Base-by-base conservation (phyloP, 2,888 invertebrate genomes). In the Phortica okadai region DNA sequence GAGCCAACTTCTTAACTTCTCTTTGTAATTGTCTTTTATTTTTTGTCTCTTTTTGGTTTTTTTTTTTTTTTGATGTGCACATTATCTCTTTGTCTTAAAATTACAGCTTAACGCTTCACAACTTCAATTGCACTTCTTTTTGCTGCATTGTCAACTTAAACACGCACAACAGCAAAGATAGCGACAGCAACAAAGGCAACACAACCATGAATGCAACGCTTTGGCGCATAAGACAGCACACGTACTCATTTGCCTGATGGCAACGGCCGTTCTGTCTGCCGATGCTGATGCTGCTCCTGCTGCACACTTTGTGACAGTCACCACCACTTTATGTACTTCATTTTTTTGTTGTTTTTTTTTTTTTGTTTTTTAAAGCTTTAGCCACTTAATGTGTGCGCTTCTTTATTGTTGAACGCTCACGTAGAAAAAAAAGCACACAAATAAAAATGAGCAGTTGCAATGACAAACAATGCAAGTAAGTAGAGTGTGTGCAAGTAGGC, bases 381-480 rank as follows among this genome's bases (percentile, higher is more conserved):
- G 70, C 70, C 33, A 72, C 70, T 72, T 72, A 72, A 72, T 72
- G 70, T 50, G 41, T 50, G 41, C 21, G 66, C 66, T 72, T 8
- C 21, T 45, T 72, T 50, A 25, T 25, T 70, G 56, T 72, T 82
- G 81, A 67, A 75, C 77, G 80, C 77, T 69, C 62, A 78, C 75
- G 67, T 81, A 77, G 79, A 82, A 87, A 85, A 85, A 85, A 87
- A 84, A 76, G 77, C 77, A 59, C 73, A 81, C 76, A 80, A 77
- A 82, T 80, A 78, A 76, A 74, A 70, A 69, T 59, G 77, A 78
- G 64, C 77, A 59, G 70, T 58, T 74, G 25, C 59, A 50, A 21
- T 44, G 41, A 50, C 41, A 70, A 58, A 75, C 11, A 25, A 59
- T 69, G 41, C 25, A 59, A 72, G 69, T 69, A 58, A 79, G 75